Evolutionary conservation across 1,140 invertebrate species (phyloP), one percentile per base, ranked within the genome.

Genomic region (Lerema accius): DNA sequence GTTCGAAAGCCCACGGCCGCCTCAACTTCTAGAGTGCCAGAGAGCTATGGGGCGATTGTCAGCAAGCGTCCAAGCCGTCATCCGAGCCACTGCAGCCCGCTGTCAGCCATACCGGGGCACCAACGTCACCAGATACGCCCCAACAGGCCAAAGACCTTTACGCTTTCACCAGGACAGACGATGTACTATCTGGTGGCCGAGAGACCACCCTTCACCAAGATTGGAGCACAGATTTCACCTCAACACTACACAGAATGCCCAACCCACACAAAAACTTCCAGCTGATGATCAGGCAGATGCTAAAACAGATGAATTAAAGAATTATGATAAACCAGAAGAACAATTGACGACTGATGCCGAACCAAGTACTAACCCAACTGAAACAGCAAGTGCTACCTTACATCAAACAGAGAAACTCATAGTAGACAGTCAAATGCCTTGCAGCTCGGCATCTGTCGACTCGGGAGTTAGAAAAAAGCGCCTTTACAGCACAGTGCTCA

Each of bases 401-500:
- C 65, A 42, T 45, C 60, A 62, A 23, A 70, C 65, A 65, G 78
- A 83, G 13, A 76, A 79, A 49, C 51, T 74, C 23, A 58, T 69
- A 11, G 42, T 51, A 4, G 83, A 85, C 26, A 75, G 63, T 9
- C 78, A 87, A 60, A 17, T 67, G 13, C 80, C 86, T n/a, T 84
- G 82, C 7, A 86, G 81, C 61, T 66, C 82, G 9, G 77, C 78
- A 4, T 66, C 71, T n/a, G 61, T 75, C 5, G 84, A 90, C 10
- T 66, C 58, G 6, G 75, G 73, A 4, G 45, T 78, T 13, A 78
- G 82, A 43, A 88, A 87, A 65, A 90, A 89, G 56, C 76, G 86
- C 3, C 67, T 90, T 0, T 90, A 90, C 63, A 90, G 88, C 49
- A 89, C 88, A 1, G 88, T 90, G 3, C 72, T 90, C 0, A 90